Evolutionary conservation across 2,888 invertebrate species (phyloP), one percentile per base, ranked within the genome.

Genomic region (Gortyna flavago): DNA sequence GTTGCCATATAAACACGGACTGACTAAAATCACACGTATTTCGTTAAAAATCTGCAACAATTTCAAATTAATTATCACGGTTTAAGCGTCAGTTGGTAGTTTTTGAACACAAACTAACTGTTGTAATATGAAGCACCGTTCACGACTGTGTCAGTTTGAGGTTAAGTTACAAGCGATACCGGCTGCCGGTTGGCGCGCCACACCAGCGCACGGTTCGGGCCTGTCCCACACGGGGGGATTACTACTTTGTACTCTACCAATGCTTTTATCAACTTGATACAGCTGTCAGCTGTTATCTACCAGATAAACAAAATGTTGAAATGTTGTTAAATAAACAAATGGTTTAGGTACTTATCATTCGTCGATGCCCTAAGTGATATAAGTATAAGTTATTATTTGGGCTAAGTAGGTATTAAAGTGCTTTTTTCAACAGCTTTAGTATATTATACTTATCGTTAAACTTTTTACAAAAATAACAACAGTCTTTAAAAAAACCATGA

Each of bases 61-160:
- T 64, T 67, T 62, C 13, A 68, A 65, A 72, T 73, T 68, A 83
- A 87, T 71, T 59, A 76, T 44, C 72, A 79, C 67, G 25, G 35
- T 73, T 78, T 67, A 74, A 80, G 75, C 75, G 79, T 83, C 70
- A 75, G 79, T 81, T 84, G 77, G 64, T 84, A 86, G 85, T 89
- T 89, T 90, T 92, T 89, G 90, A 90, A 92, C 92, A 90, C 89
- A 93, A 93, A 92, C 91, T 91, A 92, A 93, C 92, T 92, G 93
- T 93, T 92, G 93, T 94, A 94, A 94, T 93, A 93, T 93, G 94
- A 94, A 93, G 94, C 95, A 94, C 93, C 94, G 93, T 93, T 95
- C 95, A 95, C 96, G 95, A 94, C 95, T 95, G 95, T 95, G 95
- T 95, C 95, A 93, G 94, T 96, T 96, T 96, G 95, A 96, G 96